A percentile compares a stretch with the other conserved stretches of the same genome.
Evolutionary conservation across 2,797 vertebrate species (phyloP).

Genomic region (Dallia pectoralis): DNA sequence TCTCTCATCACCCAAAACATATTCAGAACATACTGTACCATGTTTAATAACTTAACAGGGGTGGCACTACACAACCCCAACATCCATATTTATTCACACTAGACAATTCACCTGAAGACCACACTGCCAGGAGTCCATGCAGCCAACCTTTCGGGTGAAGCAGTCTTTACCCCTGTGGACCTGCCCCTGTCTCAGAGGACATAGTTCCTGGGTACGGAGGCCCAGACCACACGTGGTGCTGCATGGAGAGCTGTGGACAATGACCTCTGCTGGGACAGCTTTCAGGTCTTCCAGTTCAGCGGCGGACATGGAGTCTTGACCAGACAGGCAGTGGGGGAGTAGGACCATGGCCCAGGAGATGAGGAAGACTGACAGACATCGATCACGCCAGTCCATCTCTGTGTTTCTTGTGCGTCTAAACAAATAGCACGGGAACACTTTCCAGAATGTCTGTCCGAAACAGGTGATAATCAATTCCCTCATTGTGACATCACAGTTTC

Average conservation of each 20-base stretch:
- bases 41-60: too few species aligned
- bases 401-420: not conserved
- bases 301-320: constrained; percentile 22
- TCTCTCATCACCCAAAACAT: too few species aligned
- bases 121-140: constrained; percentile 76
- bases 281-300: constrained; percentile 43
- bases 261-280: constrained; percentile 44
- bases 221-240: constrained; percentile 86
- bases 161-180: constrained; percentile 60
- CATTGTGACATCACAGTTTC: not conserved
- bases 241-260: constrained; percentile 70
- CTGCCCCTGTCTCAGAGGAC: constrained; percentile 56
- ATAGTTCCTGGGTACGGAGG: constrained; percentile 72
- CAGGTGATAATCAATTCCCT: not conserved
- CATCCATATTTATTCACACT: not conserved
- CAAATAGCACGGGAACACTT: too few species aligned
- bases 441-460: not conserved
- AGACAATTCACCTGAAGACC: constrained; percentile 54
- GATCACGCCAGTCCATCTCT: constrained; percentile 13
- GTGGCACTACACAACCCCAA: not conserved
- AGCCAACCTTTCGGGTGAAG: constrained; percentile 52
- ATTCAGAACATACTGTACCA: too few species aligned
- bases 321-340: constrained; percentile 7
- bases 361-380: not conserved
- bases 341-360: not conserved